Percentiles rank a stretch among this genome's conserved stretches.
Evolutionary conservation across 2,113 vertebrate genomes (phyloP).

Genomic region (Etheostoma cragini): DNA sequence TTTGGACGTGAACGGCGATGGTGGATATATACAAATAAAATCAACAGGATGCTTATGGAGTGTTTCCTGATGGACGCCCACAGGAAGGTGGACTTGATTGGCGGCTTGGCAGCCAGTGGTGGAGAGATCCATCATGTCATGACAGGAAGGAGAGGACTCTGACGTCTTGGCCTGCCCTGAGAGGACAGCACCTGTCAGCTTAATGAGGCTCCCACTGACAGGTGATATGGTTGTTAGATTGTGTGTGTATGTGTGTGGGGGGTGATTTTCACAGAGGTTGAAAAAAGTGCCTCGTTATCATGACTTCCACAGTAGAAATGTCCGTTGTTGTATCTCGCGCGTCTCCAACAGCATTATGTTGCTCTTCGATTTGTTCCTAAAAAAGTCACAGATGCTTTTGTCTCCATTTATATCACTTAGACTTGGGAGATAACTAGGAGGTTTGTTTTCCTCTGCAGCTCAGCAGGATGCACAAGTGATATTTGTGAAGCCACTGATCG

Average conservation of each 20-base stretch:
- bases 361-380: conserved; percentile 39
- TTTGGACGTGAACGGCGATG: conserved; percentile 18
- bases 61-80: conserved; percentile 74
- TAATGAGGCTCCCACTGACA: conserved; percentile 82
- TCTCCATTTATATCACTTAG: conserved; percentile 33
- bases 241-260: conserved; percentile 30
- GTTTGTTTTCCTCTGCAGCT: conserved; percentile 33
- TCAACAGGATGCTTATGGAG: conserved; percentile 72
- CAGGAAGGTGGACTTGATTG: conserved; percentile 75
- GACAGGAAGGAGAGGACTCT: conserved; percentile 76
- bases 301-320: conserved; percentile 46
- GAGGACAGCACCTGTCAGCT: conserved; percentile 76
- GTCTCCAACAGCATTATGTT: conserved; percentile 9
- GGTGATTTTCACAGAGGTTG: conserved; percentile 51
- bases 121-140: conserved; percentile 78
- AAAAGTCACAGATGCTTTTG: conserved; percentile 19
- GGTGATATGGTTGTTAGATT: conserved; percentile 69
- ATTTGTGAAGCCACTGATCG: conserved; percentile 22
- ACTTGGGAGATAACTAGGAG: neutral
- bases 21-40: conserved; percentile 69
- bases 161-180: conserved; percentile 75
- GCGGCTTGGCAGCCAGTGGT: conserved; percentile 77
- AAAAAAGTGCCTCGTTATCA: conserved; percentile 64
- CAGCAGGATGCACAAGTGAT: conserved; percentile 2
- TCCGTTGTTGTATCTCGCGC: conserved; percentile 16